Evolutionary conservation across 2,113 vertebrate species (phyloP).

Genomic region (Ceyx cyanopectus): DNA sequence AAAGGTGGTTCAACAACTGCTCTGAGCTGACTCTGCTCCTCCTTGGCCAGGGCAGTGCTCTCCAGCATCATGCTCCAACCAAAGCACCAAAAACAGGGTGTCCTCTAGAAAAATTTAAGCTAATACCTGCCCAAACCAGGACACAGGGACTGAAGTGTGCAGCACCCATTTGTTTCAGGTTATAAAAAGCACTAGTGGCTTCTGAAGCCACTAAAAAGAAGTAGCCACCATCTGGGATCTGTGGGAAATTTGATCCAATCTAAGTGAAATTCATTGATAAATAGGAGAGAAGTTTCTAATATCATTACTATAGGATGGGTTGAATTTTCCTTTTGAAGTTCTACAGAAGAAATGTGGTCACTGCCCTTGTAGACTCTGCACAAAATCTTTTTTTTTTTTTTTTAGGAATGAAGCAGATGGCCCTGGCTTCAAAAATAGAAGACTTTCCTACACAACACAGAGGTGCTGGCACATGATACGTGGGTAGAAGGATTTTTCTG

Average conservation of each 20-base stretch:
- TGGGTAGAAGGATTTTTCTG: conserved; percentile 44
- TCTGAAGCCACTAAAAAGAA: conserved; percentile 47
- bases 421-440: conserved; percentile 47
- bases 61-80: not conserved
- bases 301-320: not conserved
- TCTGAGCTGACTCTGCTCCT: not conserved
- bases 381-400: not conserved
- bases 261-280: not conserved
- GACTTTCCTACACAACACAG: conserved; percentile 53
- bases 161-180: conserved; percentile 33
- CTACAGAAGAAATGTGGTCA: not conserved
- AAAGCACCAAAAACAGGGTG: not conserved
- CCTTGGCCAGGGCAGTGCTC: not conserved
- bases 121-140: no score
- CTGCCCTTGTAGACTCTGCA: not conserved
- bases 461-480: conserved; percentile 46
- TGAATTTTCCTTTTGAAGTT: conserved; percentile 6
- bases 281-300: not conserved
- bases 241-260: not conserved
- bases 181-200: conserved; percentile 59
- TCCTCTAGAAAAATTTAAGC: no score
- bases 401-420: conserved; percentile 30
- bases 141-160: not conserved
- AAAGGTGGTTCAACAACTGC: not conserved
- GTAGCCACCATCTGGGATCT: not conserved